Percentiles rank a stretch among this genome's conserved stretches.
Evolutionary conservation across 2,797 vertebrate genomes (phyloP).

Genomic region (Phoebastria nigripes): DNA sequence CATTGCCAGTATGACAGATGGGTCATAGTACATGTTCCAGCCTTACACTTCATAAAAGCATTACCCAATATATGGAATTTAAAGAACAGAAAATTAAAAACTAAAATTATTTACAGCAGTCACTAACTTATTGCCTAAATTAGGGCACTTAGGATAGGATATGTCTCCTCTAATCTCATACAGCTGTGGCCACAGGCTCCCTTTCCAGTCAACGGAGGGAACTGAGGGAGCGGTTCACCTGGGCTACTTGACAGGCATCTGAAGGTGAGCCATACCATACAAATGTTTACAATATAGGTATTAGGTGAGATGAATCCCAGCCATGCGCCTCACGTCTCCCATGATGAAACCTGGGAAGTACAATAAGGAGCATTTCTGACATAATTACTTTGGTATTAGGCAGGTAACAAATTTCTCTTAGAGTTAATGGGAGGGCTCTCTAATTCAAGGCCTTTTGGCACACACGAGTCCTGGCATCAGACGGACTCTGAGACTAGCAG

Average conservation of each 20-base stretch:
- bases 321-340: fast-evolving
- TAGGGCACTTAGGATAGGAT: neutral
- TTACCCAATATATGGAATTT: neutral
- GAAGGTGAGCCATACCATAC: neutral
- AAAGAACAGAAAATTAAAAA: neutral
- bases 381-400: neutral
- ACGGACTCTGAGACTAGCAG: neutral
- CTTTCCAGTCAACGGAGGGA: neutral
- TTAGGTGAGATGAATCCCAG: neutral
- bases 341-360: neutral
- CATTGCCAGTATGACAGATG: neutral
- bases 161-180: neutral
- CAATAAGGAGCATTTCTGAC: neutral
- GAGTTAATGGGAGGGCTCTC: neutral
- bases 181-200: neutral
- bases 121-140: neutral
- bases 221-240: neutral
- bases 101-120: neutral
- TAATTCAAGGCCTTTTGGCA: neutral
- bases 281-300: neutral
- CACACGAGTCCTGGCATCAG: neutral
- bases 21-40: neutral
- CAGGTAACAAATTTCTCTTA: neutral
- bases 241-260: neutral
- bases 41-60: neutral